Base-by-base conservation (phyloP, 2,888 invertebrate species). In the Cordilura impudica region DNA sequence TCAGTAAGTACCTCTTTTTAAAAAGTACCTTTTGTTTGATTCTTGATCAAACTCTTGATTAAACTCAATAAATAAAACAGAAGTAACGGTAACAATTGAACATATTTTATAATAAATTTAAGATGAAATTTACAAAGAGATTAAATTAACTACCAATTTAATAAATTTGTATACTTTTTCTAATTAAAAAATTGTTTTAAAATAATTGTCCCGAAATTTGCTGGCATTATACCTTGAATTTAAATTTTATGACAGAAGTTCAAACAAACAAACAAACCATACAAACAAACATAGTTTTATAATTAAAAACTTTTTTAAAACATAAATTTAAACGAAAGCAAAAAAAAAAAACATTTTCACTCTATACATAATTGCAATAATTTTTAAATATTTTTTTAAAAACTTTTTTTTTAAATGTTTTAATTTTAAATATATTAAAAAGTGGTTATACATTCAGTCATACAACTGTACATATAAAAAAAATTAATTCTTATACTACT, bases 341-440 rank as follows among this genome's bases (percentile, higher is more conserved):
- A n/a, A n/a, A n/a, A n/a, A n/a, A n/a, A n/a, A n/a, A 71, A 78
- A 73, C 58, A 75, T 60, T 49, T 58, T 19, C 58, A 51, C 49
- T 39, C 31, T n/a, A 45, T 21, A 45, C 61, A 56, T 63, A 85
- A 86, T 86, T 86, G 86, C 86, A 78, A 86, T 85, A 85, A 85
- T 86, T 85, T 75, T 67, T 35, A 69, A 53, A 58, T 67, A 72
- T 26, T 63, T 54, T 66, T 60, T 61, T n/a, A 31, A 74, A n/a
- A n/a, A 67, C 31, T 45, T 74, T 74, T 53, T 67, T 47, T 56
- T 69, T 78, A 60, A n/a, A 61, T 66, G 31, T 56, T 54, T 43
- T 65, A 49, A 61, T 61, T 56, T 75, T 16, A 39, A 39, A 39
- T n/a, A 39, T n/a, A 39, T 39, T 39, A 39, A 39, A 39, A 39